These are phyloP conservation scores for Hemiprocne comata DNA, from an alignment of 2,113 vertebrate species.

Conservation along the genomic window DNA sequence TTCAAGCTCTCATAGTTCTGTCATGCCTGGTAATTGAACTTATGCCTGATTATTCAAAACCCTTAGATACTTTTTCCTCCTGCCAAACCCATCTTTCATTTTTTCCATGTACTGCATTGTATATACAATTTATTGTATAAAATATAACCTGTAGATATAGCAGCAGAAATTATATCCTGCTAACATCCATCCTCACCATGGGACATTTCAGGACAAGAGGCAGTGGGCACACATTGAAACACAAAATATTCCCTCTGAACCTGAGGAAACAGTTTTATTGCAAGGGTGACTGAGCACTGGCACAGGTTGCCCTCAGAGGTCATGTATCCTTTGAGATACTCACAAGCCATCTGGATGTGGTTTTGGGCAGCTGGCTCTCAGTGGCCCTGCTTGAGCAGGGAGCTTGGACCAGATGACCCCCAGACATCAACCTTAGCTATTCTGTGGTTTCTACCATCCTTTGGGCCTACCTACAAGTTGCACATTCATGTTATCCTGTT, in stretches of 20 bases:
- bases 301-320: not conserved
- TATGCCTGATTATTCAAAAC: not conserved
- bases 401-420: not conserved
- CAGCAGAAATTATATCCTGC: not conserved
- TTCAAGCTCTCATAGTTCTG: not conserved
- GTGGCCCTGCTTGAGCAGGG: not conserved
- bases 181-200: accelerated
- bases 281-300: not conserved
- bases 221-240: not conserved
- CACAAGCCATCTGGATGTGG: not conserved
- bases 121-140: not conserved
- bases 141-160: not conserved
- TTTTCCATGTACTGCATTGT: not conserved
- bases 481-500: not conserved
- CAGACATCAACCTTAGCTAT: not conserved
- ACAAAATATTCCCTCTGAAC: not conserved
- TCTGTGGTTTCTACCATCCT: not conserved
- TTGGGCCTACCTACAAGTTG: not conserved
- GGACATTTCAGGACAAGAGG: not conserved
- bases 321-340: not conserved
- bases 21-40: not conserved
- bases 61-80: not conserved
- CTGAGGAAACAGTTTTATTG: not conserved
- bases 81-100: not conserved
- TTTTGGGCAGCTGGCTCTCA: not conserved